Base-by-base conservation (phyloP, 2,888 invertebrate species). In the Schizaphis graminum region DNA sequence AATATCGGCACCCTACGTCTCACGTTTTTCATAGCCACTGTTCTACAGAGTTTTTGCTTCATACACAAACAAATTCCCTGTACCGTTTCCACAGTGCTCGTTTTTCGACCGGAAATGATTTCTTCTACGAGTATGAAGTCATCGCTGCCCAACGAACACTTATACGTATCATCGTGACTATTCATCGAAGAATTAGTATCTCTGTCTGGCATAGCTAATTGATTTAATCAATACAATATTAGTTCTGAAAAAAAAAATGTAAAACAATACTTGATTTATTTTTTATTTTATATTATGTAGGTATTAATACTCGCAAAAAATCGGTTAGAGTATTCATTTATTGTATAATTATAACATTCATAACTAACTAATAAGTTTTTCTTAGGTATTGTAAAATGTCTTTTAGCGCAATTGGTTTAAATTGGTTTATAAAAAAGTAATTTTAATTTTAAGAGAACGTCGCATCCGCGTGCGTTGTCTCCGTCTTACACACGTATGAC, bases 1-100 rank as follows among this genome's bases (percentile, higher is more conserved):
- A 97, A 95, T 92, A 98, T 96, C 16, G 98, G 98, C 91, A 98
- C 95, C 94, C 98, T 96, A 96, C 97, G 97, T 96, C 97, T 97
- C 53, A 98, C 96, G 95, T 97, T 97, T 96, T 97, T 98, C 95
- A 97, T 97, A 94, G 97, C 97, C 95, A 97, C 97, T 24, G 96
- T 96, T 61, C 96, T 96, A 91, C 95, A 96, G 10, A 96, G 95
- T 95, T 96, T 96, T 94, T 96, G 96, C 93, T 95, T 96, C 24
- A 96, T 95, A 96, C 96, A 97, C 16, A 95, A 95, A 44, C 95
- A 95, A 11, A 96, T 95, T 28, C 95, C 95, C 89, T 96, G 95
- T 10, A 96, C 94, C 94, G 95, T 95, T 93, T 95, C 95, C 90
- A 95, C 95, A 10, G 95, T 95, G 93, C 95, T 95, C 35, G 95